A percentile compares a stretch with the other conserved stretches of the same genome.
These are phyloP conservation scores for Tarsius wallacei DNA, from an alignment of 2,797 vertebrate genomes.

Conservation along the genomic window DNA sequence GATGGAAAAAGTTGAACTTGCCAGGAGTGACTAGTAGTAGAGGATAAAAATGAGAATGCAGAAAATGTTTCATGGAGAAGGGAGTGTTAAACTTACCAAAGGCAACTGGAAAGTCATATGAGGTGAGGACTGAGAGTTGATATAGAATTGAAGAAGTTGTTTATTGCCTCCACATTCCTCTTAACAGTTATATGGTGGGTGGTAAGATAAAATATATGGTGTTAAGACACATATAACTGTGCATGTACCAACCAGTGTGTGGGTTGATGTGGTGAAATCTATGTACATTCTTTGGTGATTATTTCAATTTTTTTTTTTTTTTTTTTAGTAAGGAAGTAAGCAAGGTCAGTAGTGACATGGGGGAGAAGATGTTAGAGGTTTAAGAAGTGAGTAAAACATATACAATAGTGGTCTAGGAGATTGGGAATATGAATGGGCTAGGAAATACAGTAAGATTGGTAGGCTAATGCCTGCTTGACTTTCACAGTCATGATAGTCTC, in stretches of 20 bases:
- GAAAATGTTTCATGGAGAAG: neutral
- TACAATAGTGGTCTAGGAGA: neutral
- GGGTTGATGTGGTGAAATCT: neutral
- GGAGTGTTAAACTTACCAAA: neutral
- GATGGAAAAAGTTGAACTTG: constrained; percentile 28
- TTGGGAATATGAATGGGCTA: neutral
- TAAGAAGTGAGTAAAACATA: neutral
- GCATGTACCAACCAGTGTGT: neutral
- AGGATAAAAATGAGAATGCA: constrained; percentile 7
- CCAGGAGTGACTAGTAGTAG: neutral
- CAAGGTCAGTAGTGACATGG: neutral
- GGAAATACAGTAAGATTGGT: neutral
- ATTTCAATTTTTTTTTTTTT: neutral
- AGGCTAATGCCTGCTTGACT: neutral
- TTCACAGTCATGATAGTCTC: neutral
- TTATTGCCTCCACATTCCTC: neutral
- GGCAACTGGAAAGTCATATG: neutral
- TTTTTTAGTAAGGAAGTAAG: constrained; percentile 3
- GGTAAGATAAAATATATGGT: neutral
- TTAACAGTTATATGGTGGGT: neutral
- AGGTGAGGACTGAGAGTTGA: neutral
- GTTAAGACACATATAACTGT: neutral
- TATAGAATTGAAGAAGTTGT: neutral
- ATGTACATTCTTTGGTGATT: neutral
- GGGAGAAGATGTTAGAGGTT: neutral